A percentile compares a stretch with the other conserved stretches of the same genome.
These are phyloP conservation scores for Antechinus stuartii DNA, from an alignment of 2,113 vertebrate genomes.

Conservation along the genomic window DNA sequence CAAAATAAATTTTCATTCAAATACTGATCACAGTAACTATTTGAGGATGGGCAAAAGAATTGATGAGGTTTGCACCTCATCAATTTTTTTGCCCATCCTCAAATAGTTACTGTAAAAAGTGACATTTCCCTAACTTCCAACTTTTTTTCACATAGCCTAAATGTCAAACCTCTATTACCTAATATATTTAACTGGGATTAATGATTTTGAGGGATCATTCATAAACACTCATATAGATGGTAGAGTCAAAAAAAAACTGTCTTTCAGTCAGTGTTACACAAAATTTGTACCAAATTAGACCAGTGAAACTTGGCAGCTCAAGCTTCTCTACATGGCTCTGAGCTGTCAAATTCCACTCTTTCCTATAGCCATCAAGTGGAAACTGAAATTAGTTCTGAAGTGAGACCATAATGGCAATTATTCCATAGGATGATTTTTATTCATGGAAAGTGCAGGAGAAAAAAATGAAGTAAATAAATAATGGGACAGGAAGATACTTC, in stretches of 20 bases:
- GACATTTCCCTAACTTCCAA: background rate
- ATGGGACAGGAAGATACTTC: background rate
- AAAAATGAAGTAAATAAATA: background rate
- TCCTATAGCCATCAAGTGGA: background rate
- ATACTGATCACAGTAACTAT: background rate
- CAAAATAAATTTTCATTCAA: conserved; percentile 46
- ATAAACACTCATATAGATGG: conserved; percentile 1
- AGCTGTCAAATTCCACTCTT: background rate
- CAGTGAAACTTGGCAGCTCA: background rate
- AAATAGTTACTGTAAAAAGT: conserved; percentile 22
- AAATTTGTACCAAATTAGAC: conserved; percentile 15
- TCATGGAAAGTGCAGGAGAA: background rate
- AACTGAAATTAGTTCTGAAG: conserved; percentile 8
- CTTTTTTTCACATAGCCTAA: conserved; percentile 2
- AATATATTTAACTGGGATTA: conserved; percentile 23
- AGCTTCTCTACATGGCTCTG: background rate
- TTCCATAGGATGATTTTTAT: conserved; percentile 25
- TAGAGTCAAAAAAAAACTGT: background rate
- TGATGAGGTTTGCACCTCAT: background rate
- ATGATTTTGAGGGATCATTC: conserved; percentile 13
- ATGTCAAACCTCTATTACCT: conserved; percentile 26
- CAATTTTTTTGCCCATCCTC: background rate
- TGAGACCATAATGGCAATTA: conserved; percentile 18
- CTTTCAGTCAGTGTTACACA: background rate
- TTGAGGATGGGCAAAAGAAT: no score